Base-by-base conservation (phyloP, 2,888 invertebrate species). In the Meiosimyza decipiens region DNA sequence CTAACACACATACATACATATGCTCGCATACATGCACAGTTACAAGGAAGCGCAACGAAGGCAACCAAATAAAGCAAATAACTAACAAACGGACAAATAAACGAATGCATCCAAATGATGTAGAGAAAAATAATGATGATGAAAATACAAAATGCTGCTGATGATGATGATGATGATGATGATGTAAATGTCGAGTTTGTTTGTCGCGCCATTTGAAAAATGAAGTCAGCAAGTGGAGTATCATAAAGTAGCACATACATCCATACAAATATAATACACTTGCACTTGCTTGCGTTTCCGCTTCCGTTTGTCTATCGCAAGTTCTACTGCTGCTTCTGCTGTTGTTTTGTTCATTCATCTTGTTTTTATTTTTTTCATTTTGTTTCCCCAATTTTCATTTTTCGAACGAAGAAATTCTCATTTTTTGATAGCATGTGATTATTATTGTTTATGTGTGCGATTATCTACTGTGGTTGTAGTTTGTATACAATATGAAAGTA, bases 381-480 rank as follows among this genome's bases (percentile, higher is more conserved):
- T 62, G 22, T 51, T 6, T 18, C 12, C 64, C 40, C 3, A 22
- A 28, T 33, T 28, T 60, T 60, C 33, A 60, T 60, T 60, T 33
- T 22, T 22, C 33, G 33, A n/a, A 28, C 60, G 18, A 15, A 13
- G 60, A 60, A 33, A 22, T 40, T 12, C 22, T 65, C 52, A 22
- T 51, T 52, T 52, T 73, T 75, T 75, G 75, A 75, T 73, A 59
- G 73, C 65, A 60, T 73, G 76, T 74, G 79, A 82, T 80, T 80
- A 78, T 80, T 80, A 80, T 80, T 77, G 76, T 80, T 80, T 78
- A 80, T 80, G 75, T 77, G 76, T 74, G 75, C 74, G 77, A 77
- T 80, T 79, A 80, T 81, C 77, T 76, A 73, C 67, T 75, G 71
- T 74, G 28, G 64, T 64, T 64, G 18, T 64, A 40, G 40, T 40